phyloP scores from a whole-genome alignment of 92 coral and sea anemone species.

The Epizoanthus scotinus region DNA sequence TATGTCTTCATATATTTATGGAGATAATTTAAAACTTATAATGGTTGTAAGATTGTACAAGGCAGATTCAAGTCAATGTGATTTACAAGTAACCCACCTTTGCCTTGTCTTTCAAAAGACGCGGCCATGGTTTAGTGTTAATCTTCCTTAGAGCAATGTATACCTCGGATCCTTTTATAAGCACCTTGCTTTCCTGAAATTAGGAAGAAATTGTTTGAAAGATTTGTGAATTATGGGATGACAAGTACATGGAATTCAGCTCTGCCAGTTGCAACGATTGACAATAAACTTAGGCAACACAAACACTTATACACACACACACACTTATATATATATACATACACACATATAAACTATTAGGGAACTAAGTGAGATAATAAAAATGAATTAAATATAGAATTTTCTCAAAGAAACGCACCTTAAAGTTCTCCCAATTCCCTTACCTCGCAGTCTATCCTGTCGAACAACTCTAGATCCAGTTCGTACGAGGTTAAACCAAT shows the following conservation, averaged over 20 bases:
- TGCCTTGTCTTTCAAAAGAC: conserved; percentile 66
- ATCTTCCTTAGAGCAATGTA: conserved; percentile 69
- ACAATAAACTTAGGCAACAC: too few relatives aligned
- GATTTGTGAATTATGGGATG: too few relatives aligned
- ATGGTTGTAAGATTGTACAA: too few relatives aligned
- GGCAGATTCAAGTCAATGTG: too few relatives aligned
- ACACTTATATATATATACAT: too few relatives aligned
- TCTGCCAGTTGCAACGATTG: too few relatives aligned
- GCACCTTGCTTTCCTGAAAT: conserved; percentile 70
- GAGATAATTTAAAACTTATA: too few relatives aligned
- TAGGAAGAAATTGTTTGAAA: neutral
- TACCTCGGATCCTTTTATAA: conserved; percentile 84
- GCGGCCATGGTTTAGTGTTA: conserved; percentile 68
- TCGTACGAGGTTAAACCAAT: conserved; percentile 70
- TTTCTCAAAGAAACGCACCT: neutral
- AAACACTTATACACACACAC: too few relatives aligned
- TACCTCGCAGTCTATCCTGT: conserved; percentile 70
- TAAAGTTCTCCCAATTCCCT: neutral
- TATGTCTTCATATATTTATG: too few relatives aligned
- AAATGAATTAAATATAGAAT: neutral
- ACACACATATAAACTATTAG: too few relatives aligned
- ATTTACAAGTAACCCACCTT: conserved; percentile 56
- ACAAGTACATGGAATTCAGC: too few relatives aligned
- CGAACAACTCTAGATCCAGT: conserved; percentile 75
- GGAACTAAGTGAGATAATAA: too few relatives aligned